Base-by-base conservation (phyloP, 2,797 vertebrate species). In the Lepus oiostolus region DNA sequence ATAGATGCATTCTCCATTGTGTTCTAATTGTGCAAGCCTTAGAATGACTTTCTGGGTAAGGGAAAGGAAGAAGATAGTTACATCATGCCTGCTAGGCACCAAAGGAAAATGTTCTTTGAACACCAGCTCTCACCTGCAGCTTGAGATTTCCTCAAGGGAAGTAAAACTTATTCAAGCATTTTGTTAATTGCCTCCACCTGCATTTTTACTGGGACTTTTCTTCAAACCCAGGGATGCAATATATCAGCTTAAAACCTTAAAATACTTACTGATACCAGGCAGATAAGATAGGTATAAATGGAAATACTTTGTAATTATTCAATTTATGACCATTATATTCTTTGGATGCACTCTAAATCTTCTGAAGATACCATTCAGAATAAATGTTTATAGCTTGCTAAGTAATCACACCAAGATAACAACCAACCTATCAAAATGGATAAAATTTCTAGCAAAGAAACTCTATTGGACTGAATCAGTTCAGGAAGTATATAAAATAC, bases 381-480 rank as follows among this genome's bases (percentile, higher is more conserved):
- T 42, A 84, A 91, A n/a, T 21, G 47, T 74, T 60, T 88, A 2
- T 67, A 86, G 12, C 10, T 92, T 89, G n/a, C 47, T 85, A 92
- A 93, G 7, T 83, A 87, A 85, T 85, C 70, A 85, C 58, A 62
- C 26, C 67, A 60, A 77, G 38, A 62, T 79, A 79, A 92, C 91
- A 94, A 68, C 4, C 17, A 88, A 82, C 24, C 70, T 92, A 21
- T 74, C 7, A 85, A 85, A 63, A 89, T 82, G 86, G 24, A 96
- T 30, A 52, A 92, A 75, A 21, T 58, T 62, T 74, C 71, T 74
- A 67, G 12, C 13, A 80, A 82, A 21, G 79, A 95, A 85, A 88
- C 6, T 58, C 50, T 60, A 77, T 70, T 54, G 85, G 26, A 38
- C 2, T 47, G 58, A 71, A 95, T 82, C n/a, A 89, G 84, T 96